Conservation (phyloP, 2,797 vertebrate genomes). For the Acanthurus tractus region DNA sequence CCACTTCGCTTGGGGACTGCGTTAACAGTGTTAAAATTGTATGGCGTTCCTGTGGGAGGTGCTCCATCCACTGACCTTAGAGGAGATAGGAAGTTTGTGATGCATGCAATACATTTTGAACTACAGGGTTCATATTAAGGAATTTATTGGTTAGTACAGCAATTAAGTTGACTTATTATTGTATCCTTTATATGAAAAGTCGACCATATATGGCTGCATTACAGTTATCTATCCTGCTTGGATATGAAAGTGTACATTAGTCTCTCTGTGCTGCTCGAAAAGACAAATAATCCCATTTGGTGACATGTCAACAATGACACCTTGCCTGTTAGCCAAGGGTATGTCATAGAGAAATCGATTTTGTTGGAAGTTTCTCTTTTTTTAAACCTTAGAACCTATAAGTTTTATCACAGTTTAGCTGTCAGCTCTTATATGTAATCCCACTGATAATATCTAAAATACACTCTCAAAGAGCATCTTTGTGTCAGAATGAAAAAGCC, state of each 20-base stretch:
- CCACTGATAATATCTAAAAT: neutral
- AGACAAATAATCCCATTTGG: neutral
- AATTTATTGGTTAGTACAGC: conserved; percentile 9
- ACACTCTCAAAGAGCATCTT: neutral
- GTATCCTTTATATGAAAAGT: neutral
- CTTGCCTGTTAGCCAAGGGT: neutral
- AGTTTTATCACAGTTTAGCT: too few species aligned
- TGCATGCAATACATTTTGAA: conserved; percentile 32
- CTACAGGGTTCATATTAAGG: conserved; percentile 18
- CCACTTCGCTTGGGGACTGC: conserved; percentile 66
- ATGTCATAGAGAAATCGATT: neutral
- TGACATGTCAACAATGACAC: conserved; percentile 19
- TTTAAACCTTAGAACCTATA: neutral
- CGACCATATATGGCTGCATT: neutral
- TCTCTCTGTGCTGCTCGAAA: conserved; percentile 7
- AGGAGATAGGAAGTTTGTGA: conserved; percentile 48
- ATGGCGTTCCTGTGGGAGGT: conserved; percentile 52
- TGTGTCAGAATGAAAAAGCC: neutral
- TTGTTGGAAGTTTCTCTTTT: neutral
- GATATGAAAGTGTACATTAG: neutral
- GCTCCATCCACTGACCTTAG: conserved; percentile 54
- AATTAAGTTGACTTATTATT: conserved; percentile 5
- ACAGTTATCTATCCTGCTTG: neutral
- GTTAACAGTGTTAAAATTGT: conserved; percentile 67
- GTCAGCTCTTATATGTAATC: too few species aligned